Conservation (phyloP, 2,888 invertebrate species). For the Eupithecia abbreviata region DNA sequence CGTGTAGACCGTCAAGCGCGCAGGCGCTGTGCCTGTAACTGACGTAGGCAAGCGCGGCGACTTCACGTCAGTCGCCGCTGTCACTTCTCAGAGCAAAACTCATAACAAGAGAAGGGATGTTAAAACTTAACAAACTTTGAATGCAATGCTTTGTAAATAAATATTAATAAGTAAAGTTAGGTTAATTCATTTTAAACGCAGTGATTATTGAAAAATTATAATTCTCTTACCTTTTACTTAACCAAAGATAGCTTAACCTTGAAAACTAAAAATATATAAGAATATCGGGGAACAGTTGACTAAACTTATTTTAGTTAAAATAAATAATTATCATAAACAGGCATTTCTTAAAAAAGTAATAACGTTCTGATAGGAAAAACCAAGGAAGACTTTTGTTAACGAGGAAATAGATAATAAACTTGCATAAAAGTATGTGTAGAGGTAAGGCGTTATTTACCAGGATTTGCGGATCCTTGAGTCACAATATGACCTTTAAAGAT, state of each 20-base stretch:
- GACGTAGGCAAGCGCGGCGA: constrained; percentile 77
- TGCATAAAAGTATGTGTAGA: neutral
- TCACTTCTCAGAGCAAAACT: constrained; percentile 47
- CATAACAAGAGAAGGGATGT: constrained; percentile 36
- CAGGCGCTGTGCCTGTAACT: constrained; percentile 82
- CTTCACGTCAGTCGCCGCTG: constrained; percentile 69
- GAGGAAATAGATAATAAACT: constrained; percentile 6
- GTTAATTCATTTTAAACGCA: neutral
- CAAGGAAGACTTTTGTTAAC: neutral
- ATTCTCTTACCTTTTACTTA: neutral
- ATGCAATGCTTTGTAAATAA: neutral
- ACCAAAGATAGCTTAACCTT: neutral
- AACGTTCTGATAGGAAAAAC: neutral
- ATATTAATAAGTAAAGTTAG: neutral
- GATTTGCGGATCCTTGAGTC: constrained; percentile 7
- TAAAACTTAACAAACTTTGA: neutral
- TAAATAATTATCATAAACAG: neutral
- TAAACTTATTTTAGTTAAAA: neutral
- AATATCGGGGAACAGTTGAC: neutral
- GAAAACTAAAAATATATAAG: no score
- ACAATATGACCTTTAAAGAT: constrained; percentile 9
- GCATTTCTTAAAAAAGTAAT: neutral
- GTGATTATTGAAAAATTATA: neutral
- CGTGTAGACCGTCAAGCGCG: constrained; percentile 82
- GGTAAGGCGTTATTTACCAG: neutral